These are phyloP conservation scores for Coptodon bakossiorum DNA, from an alignment of 2,113 vertebrate species.

Conservation along the genomic window DNA sequence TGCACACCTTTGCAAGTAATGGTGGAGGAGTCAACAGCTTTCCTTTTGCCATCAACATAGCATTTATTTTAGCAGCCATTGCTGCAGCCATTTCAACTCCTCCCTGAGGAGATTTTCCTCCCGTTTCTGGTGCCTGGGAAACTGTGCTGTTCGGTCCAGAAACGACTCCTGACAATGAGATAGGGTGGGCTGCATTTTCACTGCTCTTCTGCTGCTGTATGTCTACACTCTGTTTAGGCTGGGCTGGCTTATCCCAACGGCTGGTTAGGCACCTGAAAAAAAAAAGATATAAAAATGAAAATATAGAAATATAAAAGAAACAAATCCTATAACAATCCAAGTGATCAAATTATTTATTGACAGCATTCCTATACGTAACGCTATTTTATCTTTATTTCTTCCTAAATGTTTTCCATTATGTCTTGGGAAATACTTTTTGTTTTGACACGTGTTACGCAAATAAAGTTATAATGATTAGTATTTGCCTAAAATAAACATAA, in stretches of 20 bases:
- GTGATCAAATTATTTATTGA: neutral
- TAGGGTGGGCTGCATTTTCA: slow-evolving; percentile 30
- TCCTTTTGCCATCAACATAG: slow-evolving; percentile 96
- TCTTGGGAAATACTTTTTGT: neutral
- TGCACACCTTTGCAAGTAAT: slow-evolving; percentile 66
- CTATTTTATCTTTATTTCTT: neutral
- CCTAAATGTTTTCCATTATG: neutral
- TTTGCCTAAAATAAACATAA: neutral
- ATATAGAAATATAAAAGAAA: neutral
- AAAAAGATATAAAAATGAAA: neutral
- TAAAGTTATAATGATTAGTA: neutral
- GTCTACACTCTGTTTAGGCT: slow-evolving; percentile 48
- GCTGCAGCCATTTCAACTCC: slow-evolving; percentile 89
- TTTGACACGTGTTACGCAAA: neutral
- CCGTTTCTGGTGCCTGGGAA: neutral
- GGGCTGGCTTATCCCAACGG: slow-evolving; percentile 72
- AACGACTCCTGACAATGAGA: slow-evolving; percentile 16
- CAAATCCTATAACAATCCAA: neutral
- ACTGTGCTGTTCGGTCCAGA: neutral
- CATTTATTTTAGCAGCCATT: slow-evolving; percentile 94
- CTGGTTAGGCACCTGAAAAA: slow-evolving; percentile 65
- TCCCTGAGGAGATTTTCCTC: slow-evolving; percentile 51
- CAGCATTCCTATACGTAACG: neutral
- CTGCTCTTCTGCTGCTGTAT: slow-evolving; percentile 30
- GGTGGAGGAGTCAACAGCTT: slow-evolving; percentile 84